Conservation (phyloP, 2,113 vertebrate species). For the Apaloderma vittatum region DNA sequence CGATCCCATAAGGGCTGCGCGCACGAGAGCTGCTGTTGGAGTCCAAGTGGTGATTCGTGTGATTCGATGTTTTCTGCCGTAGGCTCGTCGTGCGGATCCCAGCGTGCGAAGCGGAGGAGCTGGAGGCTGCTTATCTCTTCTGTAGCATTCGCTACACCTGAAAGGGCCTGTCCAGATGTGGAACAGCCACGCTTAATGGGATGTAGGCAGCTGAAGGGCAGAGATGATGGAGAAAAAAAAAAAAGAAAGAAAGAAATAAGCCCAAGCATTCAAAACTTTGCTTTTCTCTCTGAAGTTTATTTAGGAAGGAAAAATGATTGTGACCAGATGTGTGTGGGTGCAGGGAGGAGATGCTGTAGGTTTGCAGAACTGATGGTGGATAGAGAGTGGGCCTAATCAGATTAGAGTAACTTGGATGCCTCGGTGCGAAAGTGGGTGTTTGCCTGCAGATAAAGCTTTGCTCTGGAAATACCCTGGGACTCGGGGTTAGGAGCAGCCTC, state of each 20-base stretch:
- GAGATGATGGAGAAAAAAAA: background rate
- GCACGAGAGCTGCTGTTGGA: background rate
- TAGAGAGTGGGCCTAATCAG: background rate
- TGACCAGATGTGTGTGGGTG: constrained; percentile 66
- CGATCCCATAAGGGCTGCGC: background rate
- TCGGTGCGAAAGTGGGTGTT: background rate
- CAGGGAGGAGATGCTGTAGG: constrained; percentile 39
- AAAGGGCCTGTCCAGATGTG: background rate
- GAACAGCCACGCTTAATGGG: background rate
- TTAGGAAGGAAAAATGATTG: background rate
- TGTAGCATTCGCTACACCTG: background rate
- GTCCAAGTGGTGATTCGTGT: background rate
- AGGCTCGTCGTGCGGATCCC: background rate
- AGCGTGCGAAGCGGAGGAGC: background rate
- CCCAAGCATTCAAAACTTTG: background rate
- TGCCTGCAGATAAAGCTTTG: background rate
- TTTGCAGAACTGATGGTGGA: constrained; percentile 29
- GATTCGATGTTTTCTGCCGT: background rate
- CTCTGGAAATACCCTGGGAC: background rate
- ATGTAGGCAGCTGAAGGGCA: background rate
- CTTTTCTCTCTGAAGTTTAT: background rate
- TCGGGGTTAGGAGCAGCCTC: background rate
- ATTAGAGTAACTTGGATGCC: background rate
- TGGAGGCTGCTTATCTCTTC: background rate
- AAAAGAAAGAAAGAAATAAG: background rate